Conservation (phyloP, 2,797 vertebrate genomes). For the Anguilla marmorata region DNA sequence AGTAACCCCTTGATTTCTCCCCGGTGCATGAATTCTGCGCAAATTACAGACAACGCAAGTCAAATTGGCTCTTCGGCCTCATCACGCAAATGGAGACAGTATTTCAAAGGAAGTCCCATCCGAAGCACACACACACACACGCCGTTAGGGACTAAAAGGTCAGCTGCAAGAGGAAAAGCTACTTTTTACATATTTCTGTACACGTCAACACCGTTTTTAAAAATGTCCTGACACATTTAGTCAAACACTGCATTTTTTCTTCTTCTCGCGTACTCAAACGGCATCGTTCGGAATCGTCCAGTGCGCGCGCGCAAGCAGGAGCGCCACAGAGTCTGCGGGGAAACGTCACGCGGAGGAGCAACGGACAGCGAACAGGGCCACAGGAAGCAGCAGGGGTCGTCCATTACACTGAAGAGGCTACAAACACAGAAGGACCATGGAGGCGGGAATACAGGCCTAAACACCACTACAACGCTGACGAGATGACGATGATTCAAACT, state of each 20-base stretch:
- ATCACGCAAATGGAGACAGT: conserved; percentile 29
- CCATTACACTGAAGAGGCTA: conserved; percentile 40
- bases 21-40: neutral
- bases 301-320: conserved; percentile 32
- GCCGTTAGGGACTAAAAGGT: conserved; percentile 30
- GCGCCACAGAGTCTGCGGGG: conserved; percentile 64
- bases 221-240: neutral
- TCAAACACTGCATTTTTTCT: neutral
- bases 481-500: conserved; percentile 63
- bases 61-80: neutral
- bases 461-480: neutral
- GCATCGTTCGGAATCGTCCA: neutral
- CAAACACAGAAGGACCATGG: conserved; percentile 46
- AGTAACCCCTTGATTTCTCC: neutral
- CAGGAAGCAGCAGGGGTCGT: conserved; percentile 53
- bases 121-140: conserved; percentile 38
- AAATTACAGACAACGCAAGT: neutral
- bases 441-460: neutral
- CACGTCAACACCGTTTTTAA: conserved; percentile 17
- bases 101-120: conserved; percentile 46
- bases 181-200: conserved; percentile 51
- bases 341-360: conserved; percentile 51
- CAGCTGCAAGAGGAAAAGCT: conserved; percentile 43
- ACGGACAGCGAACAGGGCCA: conserved; percentile 43
- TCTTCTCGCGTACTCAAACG: neutral